A percentile compares a stretch with the other conserved stretches of the same genome.
Evolutionary conservation across 1,140 invertebrate species (phyloP).

Genomic region (Nephila pilipes): DNA sequence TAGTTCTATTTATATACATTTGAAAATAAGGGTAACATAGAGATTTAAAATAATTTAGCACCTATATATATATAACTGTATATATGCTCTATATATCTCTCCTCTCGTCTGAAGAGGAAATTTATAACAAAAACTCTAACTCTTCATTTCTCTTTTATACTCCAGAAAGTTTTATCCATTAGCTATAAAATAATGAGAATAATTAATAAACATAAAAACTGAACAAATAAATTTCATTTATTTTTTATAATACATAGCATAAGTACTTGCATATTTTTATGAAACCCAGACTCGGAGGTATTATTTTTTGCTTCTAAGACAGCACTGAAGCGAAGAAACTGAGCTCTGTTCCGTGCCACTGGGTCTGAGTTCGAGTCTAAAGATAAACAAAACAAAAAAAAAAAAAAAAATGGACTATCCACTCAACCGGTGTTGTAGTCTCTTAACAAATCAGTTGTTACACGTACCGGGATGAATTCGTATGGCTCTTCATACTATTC

Average conservation of each 20-base stretch:
- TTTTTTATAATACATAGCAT: background rate
- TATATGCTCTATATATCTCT: no score
- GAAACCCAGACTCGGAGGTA: background rate
- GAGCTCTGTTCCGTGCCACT: constrained; percentile 30
- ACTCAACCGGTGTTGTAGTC: background rate
- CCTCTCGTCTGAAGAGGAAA: no score
- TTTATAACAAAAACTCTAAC: no score
- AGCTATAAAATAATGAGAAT: no score
- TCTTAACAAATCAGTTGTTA: background rate
- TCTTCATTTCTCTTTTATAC: no score
- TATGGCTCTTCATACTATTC: no score
- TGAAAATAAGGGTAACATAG: no score
- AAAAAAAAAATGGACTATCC: background rate
- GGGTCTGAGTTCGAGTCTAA: constrained; percentile 8
- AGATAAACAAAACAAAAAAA: background rate
- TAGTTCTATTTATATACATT: no score
- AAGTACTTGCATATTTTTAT: background rate
- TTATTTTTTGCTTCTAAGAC: background rate
- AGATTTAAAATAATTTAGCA: no score
- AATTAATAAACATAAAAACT: background rate
- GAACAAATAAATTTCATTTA: background rate
- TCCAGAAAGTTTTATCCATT: no score
- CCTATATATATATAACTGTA: no score
- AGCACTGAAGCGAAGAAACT: constrained; percentile 19
- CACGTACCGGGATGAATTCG: no score